These are phyloP conservation scores for Pipistrellus pipistrellus DNA, from an alignment of 2,797 vertebrate species.

Conservation along the genomic window DNA sequence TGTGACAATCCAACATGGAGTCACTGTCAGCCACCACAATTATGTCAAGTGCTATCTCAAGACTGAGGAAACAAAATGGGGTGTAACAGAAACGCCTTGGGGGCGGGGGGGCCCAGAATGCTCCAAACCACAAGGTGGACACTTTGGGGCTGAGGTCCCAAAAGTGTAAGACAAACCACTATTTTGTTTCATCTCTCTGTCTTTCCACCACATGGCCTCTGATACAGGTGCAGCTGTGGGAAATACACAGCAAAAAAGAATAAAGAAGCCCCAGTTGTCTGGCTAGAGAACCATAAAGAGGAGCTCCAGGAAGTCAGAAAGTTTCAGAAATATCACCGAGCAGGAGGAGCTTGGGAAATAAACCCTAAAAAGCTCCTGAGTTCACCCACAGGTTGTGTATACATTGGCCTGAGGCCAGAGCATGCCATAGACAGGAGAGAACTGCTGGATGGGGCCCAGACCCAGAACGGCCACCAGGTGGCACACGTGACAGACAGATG, in stretches of 20 bases:
- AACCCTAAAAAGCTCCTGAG: not conserved
- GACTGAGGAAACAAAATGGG: not conserved
- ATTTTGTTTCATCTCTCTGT: not conserved
- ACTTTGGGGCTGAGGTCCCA: not conserved
- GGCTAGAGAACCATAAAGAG: not conserved
- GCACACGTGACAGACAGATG: not conserved
- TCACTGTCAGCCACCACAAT: not conserved
- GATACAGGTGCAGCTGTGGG: not conserved
- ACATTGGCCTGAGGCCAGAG: no score
- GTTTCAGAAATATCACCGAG: not conserved
- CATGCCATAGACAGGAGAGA: not conserved
- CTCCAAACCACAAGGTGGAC: not conserved
- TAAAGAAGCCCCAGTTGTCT: not conserved
- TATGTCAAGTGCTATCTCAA: not conserved
- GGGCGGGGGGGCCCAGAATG: not conserved
- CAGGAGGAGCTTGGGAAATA: not conserved
- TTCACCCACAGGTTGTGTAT: not conserved
- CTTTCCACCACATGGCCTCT: not conserved
- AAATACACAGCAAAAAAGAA: not conserved
- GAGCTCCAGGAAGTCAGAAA: not conserved
- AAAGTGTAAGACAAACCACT: not conserved
- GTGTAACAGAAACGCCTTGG: not conserved
- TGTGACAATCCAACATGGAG: not conserved
- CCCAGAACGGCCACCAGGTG: not conserved
- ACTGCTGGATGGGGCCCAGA: not conserved